Evolutionary conservation across 1,140 invertebrate genomes (phyloP).

Genomic region (Rhagoletis pomonella): DNA sequence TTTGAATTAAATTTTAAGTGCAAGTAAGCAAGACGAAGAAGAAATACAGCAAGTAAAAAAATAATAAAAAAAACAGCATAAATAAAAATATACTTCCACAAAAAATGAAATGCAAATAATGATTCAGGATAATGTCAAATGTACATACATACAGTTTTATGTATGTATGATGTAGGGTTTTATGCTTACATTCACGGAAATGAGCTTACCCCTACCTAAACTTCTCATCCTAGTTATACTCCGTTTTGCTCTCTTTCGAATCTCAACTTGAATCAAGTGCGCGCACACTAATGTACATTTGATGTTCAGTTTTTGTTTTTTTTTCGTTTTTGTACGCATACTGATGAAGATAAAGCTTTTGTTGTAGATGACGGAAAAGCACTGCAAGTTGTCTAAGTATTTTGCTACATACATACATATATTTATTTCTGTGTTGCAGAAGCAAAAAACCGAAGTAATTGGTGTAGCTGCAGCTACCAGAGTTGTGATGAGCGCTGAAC

Average conservation of each 20-base stretch:
- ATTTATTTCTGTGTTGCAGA: background rate
- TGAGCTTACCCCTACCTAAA: background rate
- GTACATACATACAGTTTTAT: background rate
- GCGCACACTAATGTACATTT: constrained; percentile 47
- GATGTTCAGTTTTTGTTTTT: constrained; percentile 26
- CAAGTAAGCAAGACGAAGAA: background rate
- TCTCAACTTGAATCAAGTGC: background rate
- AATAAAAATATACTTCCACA: background rate
- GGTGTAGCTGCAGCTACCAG: background rate
- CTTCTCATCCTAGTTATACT: background rate
- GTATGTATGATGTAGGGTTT: background rate
- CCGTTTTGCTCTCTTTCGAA: background rate
- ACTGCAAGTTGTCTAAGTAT: background rate
- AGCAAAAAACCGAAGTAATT: constrained; percentile 12
- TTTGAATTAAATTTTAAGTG: constrained; percentile 22
- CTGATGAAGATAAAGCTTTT: background rate
- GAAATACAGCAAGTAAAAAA: constrained; percentile 22
- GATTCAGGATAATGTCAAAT: background rate
- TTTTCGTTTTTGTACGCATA: background rate
- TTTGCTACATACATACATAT: background rate
- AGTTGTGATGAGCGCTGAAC: background rate
- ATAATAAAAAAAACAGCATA: background rate
- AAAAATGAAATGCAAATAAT: background rate
- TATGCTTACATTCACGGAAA: background rate
- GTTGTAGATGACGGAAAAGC: background rate